Conservation (phyloP, 2,113 vertebrate genomes). For the Zapornia atra region DNA sequence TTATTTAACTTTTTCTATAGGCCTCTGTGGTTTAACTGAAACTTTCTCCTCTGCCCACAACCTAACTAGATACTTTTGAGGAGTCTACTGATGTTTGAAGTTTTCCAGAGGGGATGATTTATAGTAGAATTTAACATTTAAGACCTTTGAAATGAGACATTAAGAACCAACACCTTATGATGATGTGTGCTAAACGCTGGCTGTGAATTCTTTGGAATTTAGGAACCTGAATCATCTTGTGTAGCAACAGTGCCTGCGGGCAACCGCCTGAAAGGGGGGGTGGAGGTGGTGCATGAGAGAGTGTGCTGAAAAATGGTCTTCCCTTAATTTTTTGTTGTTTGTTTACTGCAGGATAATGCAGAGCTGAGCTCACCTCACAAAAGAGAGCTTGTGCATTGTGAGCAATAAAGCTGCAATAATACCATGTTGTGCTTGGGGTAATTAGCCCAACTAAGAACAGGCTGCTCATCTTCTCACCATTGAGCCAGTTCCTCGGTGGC, state of each 20-base stretch:
- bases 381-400: not conserved
- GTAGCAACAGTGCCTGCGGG: not conserved
- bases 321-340: not conserved
- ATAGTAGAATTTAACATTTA: not conserved
- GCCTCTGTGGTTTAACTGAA: not conserved
- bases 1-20: not conserved
- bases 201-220: not conserved
- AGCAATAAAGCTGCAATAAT: not conserved
- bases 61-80: not conserved
- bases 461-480: rapidly evolving
- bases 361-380: not conserved
- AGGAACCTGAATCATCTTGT: not conserved
- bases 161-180: not conserved
- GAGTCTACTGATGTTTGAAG: not conserved
- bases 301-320: not conserved
- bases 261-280: not conserved
- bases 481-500: not conserved
- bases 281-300: too few relatives aligned
- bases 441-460: not conserved
- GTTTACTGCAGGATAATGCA: rapidly evolving
- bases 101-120: not conserved
- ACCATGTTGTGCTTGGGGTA: not conserved
- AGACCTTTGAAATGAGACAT: not conserved
- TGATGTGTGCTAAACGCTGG: not conserved
- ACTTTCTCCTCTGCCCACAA: not conserved